Base-by-base conservation (phyloP, 2,888 invertebrate species). In the Exocentrus adspersus region DNA sequence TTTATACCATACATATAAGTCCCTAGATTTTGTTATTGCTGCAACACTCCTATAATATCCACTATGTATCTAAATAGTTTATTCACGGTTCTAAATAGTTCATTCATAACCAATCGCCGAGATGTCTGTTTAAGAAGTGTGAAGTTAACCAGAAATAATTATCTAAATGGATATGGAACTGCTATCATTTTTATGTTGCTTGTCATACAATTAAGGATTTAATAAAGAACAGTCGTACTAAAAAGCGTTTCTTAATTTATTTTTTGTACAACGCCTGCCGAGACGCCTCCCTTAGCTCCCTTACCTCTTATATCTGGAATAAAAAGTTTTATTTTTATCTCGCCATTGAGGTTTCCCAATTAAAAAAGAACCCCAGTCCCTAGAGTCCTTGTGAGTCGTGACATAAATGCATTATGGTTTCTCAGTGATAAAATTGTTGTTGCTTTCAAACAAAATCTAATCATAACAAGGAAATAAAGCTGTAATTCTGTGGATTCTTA, bases 261-360 rank as follows among this genome's bases (percentile, higher is more conserved):
- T 70, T 70, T 71, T 68, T 68, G 65, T 67, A 58, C 64, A 65
- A 63, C 61, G 58, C 60, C 60, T 60, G 62, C 65, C 75, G 60
- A 63, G 64, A 63, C 61, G 58, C 60, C 60, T 60, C 64, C 65
- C 75, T 77, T 77, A 77, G 69, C 58, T 80, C 80, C 80, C 80
- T 76, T 70, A 76, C 73, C 77, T 77, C 72, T 78, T 75, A 79
- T 79, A 78, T 73, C 75, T 72, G 71, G 72, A 79, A 78, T 78
- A 77, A 74, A 77, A 75, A 78, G 75, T 80, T 78, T 81, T 79
- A 78, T 78, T 80, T 82, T 82, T 81, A 82, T 82, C 75, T 79
- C 75, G 78, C 81, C 81, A 78, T 79, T 74, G 81, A 81, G 82
- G 80, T 80, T 81, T 78, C 75, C 78, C 81, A 83, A 82, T 82